phyloP scores from a whole-genome alignment of 2,888 invertebrate genomes.

The Synergus umbraculus region DNA sequence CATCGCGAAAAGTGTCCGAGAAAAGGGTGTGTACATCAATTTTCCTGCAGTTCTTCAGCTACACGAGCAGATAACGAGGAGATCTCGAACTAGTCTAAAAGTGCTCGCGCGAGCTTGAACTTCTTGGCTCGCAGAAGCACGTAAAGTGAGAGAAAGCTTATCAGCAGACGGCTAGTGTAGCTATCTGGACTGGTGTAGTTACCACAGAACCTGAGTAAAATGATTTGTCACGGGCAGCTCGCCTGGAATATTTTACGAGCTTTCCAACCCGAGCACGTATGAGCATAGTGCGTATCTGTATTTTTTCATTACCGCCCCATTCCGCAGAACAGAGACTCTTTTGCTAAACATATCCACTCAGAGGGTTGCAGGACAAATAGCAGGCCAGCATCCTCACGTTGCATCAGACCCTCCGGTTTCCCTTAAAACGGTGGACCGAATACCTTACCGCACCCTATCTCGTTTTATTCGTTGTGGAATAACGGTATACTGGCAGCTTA shows the following conservation, averaged over 20 bases:
- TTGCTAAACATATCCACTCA: constrained; percentile 43
- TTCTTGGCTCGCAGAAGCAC: constrained; percentile 32
- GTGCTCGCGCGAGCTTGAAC: constrained; percentile 27
- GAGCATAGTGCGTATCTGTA: not conserved
- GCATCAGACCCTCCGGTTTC: constrained; percentile 54
- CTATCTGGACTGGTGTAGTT: constrained; percentile 11
- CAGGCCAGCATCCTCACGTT: constrained; percentile 49
- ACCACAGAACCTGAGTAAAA: constrained; percentile 23
- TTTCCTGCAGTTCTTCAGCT: constrained; percentile 18
- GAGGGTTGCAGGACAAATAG: constrained; percentile 55
- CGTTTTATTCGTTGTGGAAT: constrained; percentile 64
- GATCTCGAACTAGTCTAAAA: constrained; percentile 9
- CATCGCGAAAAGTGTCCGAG: constrained; percentile 16
- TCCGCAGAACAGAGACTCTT: constrained; percentile 1
- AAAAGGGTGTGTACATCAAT: constrained; percentile 22
- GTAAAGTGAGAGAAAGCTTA: constrained; percentile 36
- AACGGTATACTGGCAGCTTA: constrained; percentile 63
- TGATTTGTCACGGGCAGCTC: constrained; percentile 36
- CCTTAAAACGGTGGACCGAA: constrained; percentile 54
- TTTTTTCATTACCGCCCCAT: not conserved
- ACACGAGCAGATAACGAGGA: constrained; percentile 39
- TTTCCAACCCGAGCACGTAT: not conserved
- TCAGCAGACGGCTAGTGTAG: constrained; percentile 39
- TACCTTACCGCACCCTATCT: constrained; percentile 50
- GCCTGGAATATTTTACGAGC: constrained; percentile 34